Evolutionary conservation across 2,888 invertebrate species (phyloP).

Genomic region (Orchestes rusci): DNA sequence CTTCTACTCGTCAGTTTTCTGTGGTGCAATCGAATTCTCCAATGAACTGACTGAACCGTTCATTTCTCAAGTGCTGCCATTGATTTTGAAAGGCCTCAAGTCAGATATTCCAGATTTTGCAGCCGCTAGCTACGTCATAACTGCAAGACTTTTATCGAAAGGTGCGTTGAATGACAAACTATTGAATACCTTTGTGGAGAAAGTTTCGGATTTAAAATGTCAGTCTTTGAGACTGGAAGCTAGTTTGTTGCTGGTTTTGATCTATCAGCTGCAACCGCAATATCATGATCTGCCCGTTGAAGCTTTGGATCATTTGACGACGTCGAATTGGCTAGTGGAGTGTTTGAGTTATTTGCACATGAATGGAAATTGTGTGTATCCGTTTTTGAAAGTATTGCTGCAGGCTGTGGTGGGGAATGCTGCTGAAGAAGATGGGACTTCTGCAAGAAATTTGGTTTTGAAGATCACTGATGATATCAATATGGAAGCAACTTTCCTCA

Average conservation of each 20-base stretch:
- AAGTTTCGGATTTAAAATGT: conserved; percentile 48
- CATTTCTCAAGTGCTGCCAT: conserved; percentile 61
- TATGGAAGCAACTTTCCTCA: conserved; percentile 12
- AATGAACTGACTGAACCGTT: conserved; percentile 51
- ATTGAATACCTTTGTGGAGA: conserved; percentile 54
- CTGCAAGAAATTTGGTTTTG: conserved; percentile 50
- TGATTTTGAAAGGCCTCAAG: conserved; percentile 62
- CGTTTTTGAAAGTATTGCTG: conserved; percentile 53
- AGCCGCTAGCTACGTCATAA: conserved; percentile 66
- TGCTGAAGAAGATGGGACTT: conserved; percentile 53
- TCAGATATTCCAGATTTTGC: conserved; percentile 63
- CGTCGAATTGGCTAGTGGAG: conserved; percentile 45
- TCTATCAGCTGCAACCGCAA: conserved; percentile 59
- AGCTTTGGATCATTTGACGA: conserved; percentile 48
- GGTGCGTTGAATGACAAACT: conserved; percentile 51
- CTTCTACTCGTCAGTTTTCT: conserved; percentile 70
- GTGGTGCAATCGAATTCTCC: conserved; percentile 60
- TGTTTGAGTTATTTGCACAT: conserved; percentile 50
- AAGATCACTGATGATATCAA: conserved; percentile 39
- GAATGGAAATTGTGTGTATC: conserved; percentile 50
- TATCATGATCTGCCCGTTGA: conserved; percentile 45
- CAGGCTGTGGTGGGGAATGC: conserved; percentile 52
- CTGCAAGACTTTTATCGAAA: conserved; percentile 62
- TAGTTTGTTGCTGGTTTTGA: conserved; percentile 57
- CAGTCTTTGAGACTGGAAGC: conserved; percentile 55